Percentiles rank a stretch among this genome's conserved stretches.
These are phyloP conservation scores for Megalurothrips usitatus DNA, from an alignment of 2,888 invertebrate genomes.

Conservation along the genomic window DNA sequence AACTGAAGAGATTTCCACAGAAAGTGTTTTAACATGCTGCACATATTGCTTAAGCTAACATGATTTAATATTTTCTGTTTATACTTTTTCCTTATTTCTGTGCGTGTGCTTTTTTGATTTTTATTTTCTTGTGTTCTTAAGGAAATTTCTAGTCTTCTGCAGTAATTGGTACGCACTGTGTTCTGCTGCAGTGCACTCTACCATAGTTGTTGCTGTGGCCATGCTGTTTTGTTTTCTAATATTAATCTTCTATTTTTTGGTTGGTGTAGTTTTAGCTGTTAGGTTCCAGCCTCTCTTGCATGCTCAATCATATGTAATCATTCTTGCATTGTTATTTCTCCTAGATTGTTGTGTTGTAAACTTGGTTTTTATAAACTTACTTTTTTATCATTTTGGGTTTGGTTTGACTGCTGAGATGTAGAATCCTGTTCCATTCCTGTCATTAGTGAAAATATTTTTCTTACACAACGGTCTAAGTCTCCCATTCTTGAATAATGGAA, in stretches of 20 bases:
- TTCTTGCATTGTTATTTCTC: slow-evolving; percentile 32
- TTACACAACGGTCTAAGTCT: too few species aligned
- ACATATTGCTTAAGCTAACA: neutral
- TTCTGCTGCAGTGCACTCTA: neutral
- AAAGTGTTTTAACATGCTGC: slow-evolving; percentile 5
- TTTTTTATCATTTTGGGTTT: too few species aligned
- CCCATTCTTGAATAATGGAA: too few species aligned
- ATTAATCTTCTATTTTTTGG: neutral
- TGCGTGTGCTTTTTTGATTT: neutral
- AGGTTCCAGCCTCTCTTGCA: neutral
- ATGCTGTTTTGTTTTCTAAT: slow-evolving; percentile 17
- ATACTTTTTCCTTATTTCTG: neutral
- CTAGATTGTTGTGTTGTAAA: slow-evolving; percentile 19
- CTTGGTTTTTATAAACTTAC: too few species aligned
- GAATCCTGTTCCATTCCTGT: too few species aligned
- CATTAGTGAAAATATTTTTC: too few species aligned
- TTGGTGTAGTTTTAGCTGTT: neutral
- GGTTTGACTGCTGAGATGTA: too few species aligned
- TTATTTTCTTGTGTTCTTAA: neutral
- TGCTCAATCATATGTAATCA: slow-evolving; percentile 32
- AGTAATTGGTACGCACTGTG: neutral
- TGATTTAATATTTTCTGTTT: slow-evolving; percentile 23
- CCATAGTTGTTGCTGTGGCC: neutral
- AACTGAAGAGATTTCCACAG: neutral
- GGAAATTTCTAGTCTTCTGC: neutral